Conservation (phyloP, 2,113 vertebrate species). For the Patagioenas fasciata region DNA sequence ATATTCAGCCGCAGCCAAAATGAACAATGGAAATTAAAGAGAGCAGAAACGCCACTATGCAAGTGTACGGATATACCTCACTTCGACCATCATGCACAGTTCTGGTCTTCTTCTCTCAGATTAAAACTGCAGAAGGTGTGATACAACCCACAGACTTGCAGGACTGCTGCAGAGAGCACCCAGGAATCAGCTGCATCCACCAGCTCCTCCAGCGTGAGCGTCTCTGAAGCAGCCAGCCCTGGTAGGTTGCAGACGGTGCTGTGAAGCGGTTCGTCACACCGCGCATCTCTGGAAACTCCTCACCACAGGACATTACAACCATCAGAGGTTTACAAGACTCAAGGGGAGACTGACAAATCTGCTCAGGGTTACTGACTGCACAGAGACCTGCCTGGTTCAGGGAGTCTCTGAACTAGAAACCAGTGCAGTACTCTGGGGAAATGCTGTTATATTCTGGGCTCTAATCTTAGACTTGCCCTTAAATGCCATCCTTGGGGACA, state of each 20-base stretch:
- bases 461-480: background rate
- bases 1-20: background rate
- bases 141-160: background rate
- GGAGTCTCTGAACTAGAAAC: background rate
- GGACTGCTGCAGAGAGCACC: background rate
- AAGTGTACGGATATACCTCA: background rate
- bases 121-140: background rate
- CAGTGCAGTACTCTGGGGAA: background rate
- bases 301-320: background rate
- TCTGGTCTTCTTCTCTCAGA: background rate
- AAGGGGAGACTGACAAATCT: background rate
- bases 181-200: background rate
- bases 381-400: background rate
- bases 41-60: background rate
- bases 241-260: fast-evolving
- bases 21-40: background rate
- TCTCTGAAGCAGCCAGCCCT: background rate
- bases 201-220: background rate
- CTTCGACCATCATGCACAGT: background rate
- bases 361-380: background rate
- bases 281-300: background rate
- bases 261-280: background rate
- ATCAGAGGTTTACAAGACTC: background rate
- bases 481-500: background rate
- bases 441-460: background rate